Base-by-base conservation (phyloP, 2,888 invertebrate genomes). In the Dryocosmus kuriphilus region DNA sequence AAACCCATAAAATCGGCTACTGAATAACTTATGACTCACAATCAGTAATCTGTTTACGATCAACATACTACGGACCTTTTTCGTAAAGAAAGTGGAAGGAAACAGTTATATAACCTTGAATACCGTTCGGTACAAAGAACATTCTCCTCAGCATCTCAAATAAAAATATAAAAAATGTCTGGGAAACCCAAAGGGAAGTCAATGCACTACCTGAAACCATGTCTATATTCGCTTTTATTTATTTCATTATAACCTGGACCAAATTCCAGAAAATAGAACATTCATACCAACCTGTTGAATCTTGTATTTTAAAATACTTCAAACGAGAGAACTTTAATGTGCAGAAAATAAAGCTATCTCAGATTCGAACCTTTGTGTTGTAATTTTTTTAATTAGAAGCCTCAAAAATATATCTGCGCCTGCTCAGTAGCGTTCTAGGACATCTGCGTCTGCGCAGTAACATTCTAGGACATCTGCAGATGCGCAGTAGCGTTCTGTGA, bases 81-180 rank as follows among this genome's bases (percentile, higher is more conserved):
- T 35, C 32, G 1, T 65, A 7, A 65, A 65, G 22, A 38, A 41
- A 65, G 65, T 65, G 65, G 65, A 14, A 38, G 41, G 22, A 65
- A 65, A 65, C 65, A 65, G 65, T 65, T 65, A 65, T 38, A 65
- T 65, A 65, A 65, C 65, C 65, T 65, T 65, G 65, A 22, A 65
- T 65, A 38, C 65, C 65, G 22, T 24, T 57, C 24, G 57, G 24
- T 57, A 57, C 57, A 57, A 57, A 57, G 57, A 57, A 24, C 57
- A 57, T 65, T 65, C 65, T 38, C 65, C 35, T 24, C 35, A 65
- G 65, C 24, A 41, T 65, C 24, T 65, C 38, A 65, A 38, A 38
- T 22, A n/a, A 24, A 65, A 38, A 19, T 57, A 38, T 41, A 38
- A 65, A 65, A 41, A 65, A 11, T 38, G 4, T 38, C 24, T 38